phyloP scores from a whole-genome alignment of 1,140 invertebrate species.

The Globodera rostochiensis region DNA sequence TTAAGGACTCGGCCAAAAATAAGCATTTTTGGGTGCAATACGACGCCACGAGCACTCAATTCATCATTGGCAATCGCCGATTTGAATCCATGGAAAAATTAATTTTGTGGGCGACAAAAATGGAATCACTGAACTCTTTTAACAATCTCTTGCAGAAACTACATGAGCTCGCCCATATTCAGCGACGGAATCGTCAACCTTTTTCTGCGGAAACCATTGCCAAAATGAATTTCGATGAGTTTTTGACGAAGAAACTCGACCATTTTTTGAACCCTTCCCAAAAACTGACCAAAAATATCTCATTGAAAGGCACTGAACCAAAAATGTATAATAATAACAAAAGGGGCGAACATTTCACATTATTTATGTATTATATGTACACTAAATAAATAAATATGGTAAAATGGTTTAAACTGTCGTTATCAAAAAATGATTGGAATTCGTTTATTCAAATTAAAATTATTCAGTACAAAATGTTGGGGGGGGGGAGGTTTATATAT shows the following conservation, averaged over 20 bases:
- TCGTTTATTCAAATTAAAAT: no score
- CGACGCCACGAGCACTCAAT: constrained; percentile 84
- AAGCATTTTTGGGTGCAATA: constrained; percentile 99
- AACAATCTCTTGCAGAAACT: constrained; percentile 74
- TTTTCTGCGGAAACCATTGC: constrained; percentile 56
- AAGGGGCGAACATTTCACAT: neutral
- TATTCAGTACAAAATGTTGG: no score
- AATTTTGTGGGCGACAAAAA: constrained; percentile 70
- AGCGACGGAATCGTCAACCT: constrained; percentile 67
- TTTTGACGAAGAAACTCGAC: neutral
- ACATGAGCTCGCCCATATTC: constrained; percentile 96
- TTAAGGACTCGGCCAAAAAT: constrained; percentile 94
- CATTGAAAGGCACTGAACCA: neutral
- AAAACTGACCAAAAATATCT: neutral
- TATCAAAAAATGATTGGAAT: no score
- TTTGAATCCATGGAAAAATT: constrained; percentile 93
- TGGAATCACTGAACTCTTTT: neutral
- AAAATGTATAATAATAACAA: neutral
- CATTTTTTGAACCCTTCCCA: neutral
- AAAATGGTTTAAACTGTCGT: neutral
- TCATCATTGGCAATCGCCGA: constrained; percentile 87
- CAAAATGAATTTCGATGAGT: constrained; percentile 29
- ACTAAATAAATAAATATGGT: neutral
- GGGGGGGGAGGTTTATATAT: no score
- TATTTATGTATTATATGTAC: neutral